A percentile compares a stretch with the other conserved stretches of the same genome.
Evolutionary conservation across 2,888 invertebrate species (phyloP).

Genomic region (Trilocha varians): DNA sequence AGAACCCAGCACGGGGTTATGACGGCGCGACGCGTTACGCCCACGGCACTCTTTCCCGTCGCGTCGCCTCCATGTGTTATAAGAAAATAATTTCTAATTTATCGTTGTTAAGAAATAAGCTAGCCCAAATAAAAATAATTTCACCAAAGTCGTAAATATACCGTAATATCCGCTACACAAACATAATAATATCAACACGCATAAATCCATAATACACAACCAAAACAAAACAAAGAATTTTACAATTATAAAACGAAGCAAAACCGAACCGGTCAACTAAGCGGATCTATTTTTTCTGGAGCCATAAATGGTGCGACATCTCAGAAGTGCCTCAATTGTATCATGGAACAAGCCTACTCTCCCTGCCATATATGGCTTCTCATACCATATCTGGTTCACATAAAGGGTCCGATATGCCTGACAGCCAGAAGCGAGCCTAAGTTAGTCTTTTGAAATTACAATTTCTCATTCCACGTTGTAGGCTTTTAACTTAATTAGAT

Average conservation of each 20-base stretch:
- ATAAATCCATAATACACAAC: too few species aligned
- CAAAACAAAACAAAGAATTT: not conserved
- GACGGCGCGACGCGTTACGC: too few species aligned
- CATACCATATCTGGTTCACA: conserved; percentile 37
- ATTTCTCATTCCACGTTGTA: not conserved
- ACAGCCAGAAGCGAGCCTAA: conserved; percentile 36
- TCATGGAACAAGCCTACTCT: conserved; percentile 27
- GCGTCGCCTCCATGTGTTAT: too few species aligned
- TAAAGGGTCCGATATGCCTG: conserved; percentile 41
- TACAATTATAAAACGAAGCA: not conserved
- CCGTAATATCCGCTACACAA: too few species aligned
- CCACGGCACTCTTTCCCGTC: too few species aligned
- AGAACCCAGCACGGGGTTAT: too few species aligned
- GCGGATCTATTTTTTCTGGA: not conserved
- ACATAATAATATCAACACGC: too few species aligned
- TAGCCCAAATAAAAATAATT: too few species aligned
- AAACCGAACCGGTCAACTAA: not conserved
- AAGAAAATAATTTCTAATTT: too few species aligned
- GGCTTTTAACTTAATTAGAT: not conserved
- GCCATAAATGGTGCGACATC: conserved; percentile 3
- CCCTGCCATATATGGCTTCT: conserved; percentile 30
- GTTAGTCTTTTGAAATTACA: conserved; percentile 34
- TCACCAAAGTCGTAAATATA: too few species aligned
- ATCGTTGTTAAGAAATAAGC: too few species aligned
- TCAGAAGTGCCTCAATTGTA: conserved; percentile 36